These are phyloP conservation scores for Enteromius treurensis DNA, from an alignment of 2,797 vertebrate species.

Conservation along the genomic window DNA sequence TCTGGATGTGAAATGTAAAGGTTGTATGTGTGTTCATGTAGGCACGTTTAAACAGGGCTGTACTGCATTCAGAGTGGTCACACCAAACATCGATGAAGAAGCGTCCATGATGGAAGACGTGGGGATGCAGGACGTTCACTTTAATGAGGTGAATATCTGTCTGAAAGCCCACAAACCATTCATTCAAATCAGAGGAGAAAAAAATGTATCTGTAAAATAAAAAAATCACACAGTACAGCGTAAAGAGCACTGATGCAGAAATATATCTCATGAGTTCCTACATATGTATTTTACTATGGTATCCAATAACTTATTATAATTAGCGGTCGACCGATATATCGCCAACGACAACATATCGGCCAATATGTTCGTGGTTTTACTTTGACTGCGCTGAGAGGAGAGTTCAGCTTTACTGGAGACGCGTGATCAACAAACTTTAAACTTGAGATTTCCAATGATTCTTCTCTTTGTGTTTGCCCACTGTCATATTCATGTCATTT, in stretches of 20 bases:
- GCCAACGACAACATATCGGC: too few relatives aligned
- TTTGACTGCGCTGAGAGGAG: too few relatives aligned
- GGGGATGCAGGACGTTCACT: conserved; percentile 99
- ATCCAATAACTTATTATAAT: not conserved
- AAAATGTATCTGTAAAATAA: too few relatives aligned
- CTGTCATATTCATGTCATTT: too few relatives aligned
- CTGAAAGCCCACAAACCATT: not conserved
- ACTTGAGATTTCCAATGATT: too few relatives aligned
- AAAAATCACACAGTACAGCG: not conserved
- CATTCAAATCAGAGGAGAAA: not conserved
- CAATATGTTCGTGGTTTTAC: too few relatives aligned
- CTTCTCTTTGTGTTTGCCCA: too few relatives aligned
- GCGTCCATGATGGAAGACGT: conserved; percentile 99
- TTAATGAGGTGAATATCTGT: conserved; percentile 85
- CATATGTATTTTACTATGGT: not conserved
- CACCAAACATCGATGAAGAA: conserved; percentile 96
- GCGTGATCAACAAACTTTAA: too few relatives aligned
- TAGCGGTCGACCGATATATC: too few relatives aligned
- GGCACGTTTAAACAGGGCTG: conserved; percentile 97
- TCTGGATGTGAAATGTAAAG: not conserved
- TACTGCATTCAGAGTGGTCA: conserved; percentile 91
- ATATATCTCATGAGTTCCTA: not conserved
- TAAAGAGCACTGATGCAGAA: not conserved
- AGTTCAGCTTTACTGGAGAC: too few relatives aligned
- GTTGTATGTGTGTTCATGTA: conserved; percentile 59